Conservation (phyloP, 2,797 vertebrate species). For the Cyclura pinguis region DNA sequence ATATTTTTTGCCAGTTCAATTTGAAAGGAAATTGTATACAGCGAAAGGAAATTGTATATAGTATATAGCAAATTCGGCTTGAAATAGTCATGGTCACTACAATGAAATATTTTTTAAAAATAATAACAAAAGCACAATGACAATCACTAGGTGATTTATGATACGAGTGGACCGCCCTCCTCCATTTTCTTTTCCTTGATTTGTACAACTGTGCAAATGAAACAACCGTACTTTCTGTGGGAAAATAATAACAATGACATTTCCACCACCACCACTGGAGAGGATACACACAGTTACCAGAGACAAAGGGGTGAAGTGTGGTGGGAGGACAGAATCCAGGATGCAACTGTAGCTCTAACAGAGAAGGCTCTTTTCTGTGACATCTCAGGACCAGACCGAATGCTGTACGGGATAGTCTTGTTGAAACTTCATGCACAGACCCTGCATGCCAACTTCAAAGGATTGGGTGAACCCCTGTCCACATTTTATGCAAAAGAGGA, state of each 20-base stretch:
- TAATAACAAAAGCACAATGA: constrained; percentile 7
- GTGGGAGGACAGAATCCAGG: not conserved
- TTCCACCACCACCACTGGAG: not conserved
- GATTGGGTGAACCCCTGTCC: not conserved
- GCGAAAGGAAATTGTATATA: not conserved
- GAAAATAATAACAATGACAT: not conserved
- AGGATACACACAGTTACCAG: not conserved
- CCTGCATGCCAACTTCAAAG: not conserved
- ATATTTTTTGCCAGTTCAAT: too few relatives aligned
- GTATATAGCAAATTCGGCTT: not conserved
- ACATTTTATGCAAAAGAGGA: not conserved
- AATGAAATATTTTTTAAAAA: constrained; percentile 13
- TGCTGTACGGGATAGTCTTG: not conserved
- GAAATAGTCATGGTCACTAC: not conserved
- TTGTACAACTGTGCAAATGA: constrained; percentile 18
- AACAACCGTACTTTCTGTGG: not conserved
- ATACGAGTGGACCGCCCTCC: not conserved
- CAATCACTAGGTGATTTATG: not conserved
- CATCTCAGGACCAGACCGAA: not conserved
- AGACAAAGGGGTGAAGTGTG: not conserved
- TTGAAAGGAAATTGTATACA: constrained; percentile 5
- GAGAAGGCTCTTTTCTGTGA: not conserved
- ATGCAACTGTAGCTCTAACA: constrained; percentile 5
- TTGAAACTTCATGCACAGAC: not conserved
- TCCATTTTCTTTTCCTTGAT: not conserved